Evolutionary conservation across 2,888 invertebrate genomes (phyloP), one percentile per base, ranked within the genome.

Genomic region (Eledona agricola): DNA sequence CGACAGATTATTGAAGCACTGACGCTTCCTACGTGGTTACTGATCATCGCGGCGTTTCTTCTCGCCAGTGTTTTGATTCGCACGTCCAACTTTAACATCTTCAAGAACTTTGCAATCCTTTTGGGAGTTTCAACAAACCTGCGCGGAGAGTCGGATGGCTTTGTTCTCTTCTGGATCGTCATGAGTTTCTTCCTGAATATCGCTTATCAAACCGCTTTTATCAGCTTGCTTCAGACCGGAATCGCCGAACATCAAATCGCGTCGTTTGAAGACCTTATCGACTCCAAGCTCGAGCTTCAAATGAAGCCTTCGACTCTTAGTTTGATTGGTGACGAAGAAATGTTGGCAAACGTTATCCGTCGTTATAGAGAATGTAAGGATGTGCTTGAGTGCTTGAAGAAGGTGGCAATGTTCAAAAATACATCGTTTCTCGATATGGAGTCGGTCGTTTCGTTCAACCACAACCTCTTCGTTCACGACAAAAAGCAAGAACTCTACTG

Each of bases 1-100:
- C 53, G 51, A 9, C 60, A 60, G 35, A 35, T 68, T 2, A 29
- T 60, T 1, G 51, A 62, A 3, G 17, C 32, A 1, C 20, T 45
- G 22, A 12, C 11, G 13, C 11, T 31, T 2, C 4, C 51, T 59
- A 13, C 47, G 61, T 12, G 52, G 56, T 1, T 37, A 45, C 1
- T 51, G 37, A 1, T 23, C 10, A 3, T 42, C 4, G 1, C 29
- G 6, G 15, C 11, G 9, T 17, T 25, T n/a, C 9, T 42, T 2
- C 4, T 26, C 11, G n/a, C 42, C 1, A 11, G 9, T 2, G 2
- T 28, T 4, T 4, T 45, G 3, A n/a, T n/a, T n/a, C n/a, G n/a
- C n/a, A n/a, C n/a, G n/a, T n/a, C n/a, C n/a, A n/a, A n/a, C n/a
- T n/a, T n/a, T n/a, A n/a, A n/a, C n/a, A n/a, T 62, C 11, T 22